Conservation (phyloP, 2,888 invertebrate species). For the Campoletis raptor region DNA sequence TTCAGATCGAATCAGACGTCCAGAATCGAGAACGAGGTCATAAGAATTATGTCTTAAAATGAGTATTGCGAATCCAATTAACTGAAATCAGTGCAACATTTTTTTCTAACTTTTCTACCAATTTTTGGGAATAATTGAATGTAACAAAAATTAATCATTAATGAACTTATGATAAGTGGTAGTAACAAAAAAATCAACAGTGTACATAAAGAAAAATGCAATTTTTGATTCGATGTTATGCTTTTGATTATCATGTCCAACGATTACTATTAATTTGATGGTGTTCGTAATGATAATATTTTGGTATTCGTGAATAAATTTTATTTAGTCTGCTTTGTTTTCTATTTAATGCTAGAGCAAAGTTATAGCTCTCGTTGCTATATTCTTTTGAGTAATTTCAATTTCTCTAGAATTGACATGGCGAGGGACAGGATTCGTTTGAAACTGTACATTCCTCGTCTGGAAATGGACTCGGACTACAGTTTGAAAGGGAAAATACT, state of each 20-base stretch:
- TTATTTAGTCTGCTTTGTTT: not conserved
- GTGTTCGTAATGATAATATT: not conserved
- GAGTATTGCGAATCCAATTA: not conserved
- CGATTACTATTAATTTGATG: not conserved
- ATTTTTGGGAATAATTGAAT: not conserved
- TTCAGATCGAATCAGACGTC: not conserved
- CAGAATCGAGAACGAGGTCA: constrained; percentile 25
- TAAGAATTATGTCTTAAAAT: not conserved
- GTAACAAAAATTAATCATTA: not conserved
- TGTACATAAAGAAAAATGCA: not conserved
- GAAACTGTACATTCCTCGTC: constrained; percentile 88
- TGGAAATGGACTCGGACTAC: constrained; percentile 89
- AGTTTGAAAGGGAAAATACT: constrained; percentile 89
- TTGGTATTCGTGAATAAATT: not conserved
- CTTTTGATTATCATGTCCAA: not conserved
- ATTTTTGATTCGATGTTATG: not conserved
- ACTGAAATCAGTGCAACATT: not conserved
- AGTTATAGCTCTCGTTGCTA: not conserved
- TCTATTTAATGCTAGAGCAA: not conserved
- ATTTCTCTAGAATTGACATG: constrained; percentile 86
- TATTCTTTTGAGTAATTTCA: not conserved
- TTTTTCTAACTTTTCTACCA: not conserved
- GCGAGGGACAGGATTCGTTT: constrained; percentile 87
- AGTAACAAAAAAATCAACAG: not conserved
- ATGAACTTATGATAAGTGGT: not conserved